Percentiles rank a stretch among this genome's conserved stretches.
Conservation (phyloP, 1,140 invertebrate species). For the Plectrocnemia conspersa region DNA sequence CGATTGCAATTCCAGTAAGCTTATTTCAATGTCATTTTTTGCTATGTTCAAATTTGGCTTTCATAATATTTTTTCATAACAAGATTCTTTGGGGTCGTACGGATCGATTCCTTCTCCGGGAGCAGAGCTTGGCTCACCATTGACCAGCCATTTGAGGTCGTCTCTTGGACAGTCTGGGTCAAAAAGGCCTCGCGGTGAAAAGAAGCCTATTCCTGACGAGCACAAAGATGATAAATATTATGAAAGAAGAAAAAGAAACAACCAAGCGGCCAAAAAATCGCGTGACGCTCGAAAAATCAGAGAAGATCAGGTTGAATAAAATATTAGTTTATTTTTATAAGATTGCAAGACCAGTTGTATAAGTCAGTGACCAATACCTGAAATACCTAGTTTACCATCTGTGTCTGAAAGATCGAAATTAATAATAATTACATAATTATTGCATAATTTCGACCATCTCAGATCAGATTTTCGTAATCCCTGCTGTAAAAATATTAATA, state of each 20-base stretch:
- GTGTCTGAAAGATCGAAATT: too few relatives aligned
- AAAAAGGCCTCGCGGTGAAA: conserved; percentile 67
- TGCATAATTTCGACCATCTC: too few relatives aligned
- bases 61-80: neutral
- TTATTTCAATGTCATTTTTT: conserved; percentile 8
- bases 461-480: too few relatives aligned
- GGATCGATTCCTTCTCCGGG: neutral
- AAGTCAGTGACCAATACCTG: too few relatives aligned
- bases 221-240: conserved; percentile 88
- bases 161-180: neutral
- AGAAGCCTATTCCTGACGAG: conserved; percentile 79
- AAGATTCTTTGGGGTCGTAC: neutral
- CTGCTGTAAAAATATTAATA: too few relatives aligned
- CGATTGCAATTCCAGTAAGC: conserved; percentile 10
- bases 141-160: conserved; percentile 6
- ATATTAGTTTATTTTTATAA: too few relatives aligned
- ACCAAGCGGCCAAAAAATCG: conserved; percentile 87
- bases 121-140: neutral
- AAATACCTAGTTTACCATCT: too few relatives aligned
- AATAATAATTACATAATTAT: too few relatives aligned
- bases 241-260: conserved; percentile 79
- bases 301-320: conserved; percentile 82
- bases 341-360: too few relatives aligned
- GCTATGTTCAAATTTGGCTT: neutral
- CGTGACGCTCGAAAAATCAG: conserved; percentile 77